Evolutionary conservation across 2,888 invertebrate species (phyloP), one percentile per base, ranked within the genome.

Genomic region (Agrochola macilenta): DNA sequence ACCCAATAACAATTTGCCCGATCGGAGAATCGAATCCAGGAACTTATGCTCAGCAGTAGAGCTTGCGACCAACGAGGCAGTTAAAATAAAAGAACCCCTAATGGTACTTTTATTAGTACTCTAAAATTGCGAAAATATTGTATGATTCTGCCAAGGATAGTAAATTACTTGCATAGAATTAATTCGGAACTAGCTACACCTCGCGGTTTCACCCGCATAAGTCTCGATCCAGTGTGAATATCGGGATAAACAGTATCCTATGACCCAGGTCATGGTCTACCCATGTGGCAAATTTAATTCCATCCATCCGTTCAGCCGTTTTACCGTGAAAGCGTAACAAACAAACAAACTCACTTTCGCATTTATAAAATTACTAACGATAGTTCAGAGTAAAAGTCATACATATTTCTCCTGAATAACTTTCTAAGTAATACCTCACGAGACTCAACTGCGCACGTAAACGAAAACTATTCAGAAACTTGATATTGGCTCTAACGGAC

Each of bases 381-480:
- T 39, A 39, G 5, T 57, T n/a, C 11, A 58, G 12, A 58, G 0
- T 20, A 26, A 69, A 26, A 26, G 17, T 46, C 14, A 1, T 30
- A 30, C 20, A 14, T 58, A 26, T 61, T 35, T n/a, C 35, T 12
- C 12, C 12, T 9, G 12, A n/a, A n/a, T 11, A 68, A 39, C n/a
- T n/a, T 49, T 12, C 9, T 20, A 20, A 23, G 17, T 30, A 30
- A 23, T 49, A 23, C 5, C 30, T 5, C 46, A 49, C 49, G 5
- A 26, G 5, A 57, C 17, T n/a, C 30, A n/a, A 35, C 23, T 49
- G 17, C 26, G 3, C 20, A n/a, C n/a, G 23, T n/a, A 26, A 35
- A 5, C 8, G 5, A 26, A 9, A 49, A 52, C 49, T 49, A 69
- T 72, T 68, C n/a, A 66, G 71, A 66, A 69, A 23, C n/a, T 23